Percentiles rank a stretch among this genome's conserved stretches.
Conservation (phyloP, 2,113 vertebrate species). For the Chrysochloris asiatica region DNA sequence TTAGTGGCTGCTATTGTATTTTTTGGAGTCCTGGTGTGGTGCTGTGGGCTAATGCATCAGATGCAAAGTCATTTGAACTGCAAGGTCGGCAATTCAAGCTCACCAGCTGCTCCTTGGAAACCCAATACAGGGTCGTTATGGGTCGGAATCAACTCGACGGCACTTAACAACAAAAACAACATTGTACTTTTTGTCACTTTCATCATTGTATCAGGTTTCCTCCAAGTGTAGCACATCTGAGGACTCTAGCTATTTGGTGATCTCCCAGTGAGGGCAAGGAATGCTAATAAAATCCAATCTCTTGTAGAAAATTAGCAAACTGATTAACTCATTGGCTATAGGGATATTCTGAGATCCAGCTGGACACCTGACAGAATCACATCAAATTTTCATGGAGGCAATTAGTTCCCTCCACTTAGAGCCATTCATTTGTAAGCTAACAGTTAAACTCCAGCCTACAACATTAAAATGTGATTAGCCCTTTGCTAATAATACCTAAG, state of each 20-base stretch:
- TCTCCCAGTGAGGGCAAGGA: background rate
- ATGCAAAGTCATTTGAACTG: too few species aligned
- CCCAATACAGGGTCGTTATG: too few species aligned
- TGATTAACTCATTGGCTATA: conserved; percentile 62
- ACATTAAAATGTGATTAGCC: conserved; percentile 71
- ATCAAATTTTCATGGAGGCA: conserved; percentile 77
- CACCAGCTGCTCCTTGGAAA: too few species aligned
- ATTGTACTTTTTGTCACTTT: background rate
- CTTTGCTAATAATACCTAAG: conserved; percentile 57
- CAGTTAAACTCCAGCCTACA: conserved; percentile 65
- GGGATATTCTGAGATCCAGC: conserved; percentile 69
- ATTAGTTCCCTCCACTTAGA: conserved; percentile 76
- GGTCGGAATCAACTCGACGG: too few species aligned
- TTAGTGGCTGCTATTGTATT: background rate
- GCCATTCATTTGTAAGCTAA: conserved; percentile 72
- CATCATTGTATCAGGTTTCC: conserved; percentile 18
- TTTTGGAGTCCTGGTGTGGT: too few species aligned
- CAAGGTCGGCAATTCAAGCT: too few species aligned
- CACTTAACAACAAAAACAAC: too few species aligned
- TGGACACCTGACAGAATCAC: conserved; percentile 71
- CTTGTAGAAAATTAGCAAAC: conserved; percentile 70
- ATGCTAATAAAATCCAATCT: conserved; percentile 72
- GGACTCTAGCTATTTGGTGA: background rate
- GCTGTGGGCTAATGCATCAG: too few species aligned
- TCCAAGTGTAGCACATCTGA: background rate